Evolutionary conservation across 2,888 invertebrate species (phyloP).

Genomic region (Scaptomyza parva): DNA sequence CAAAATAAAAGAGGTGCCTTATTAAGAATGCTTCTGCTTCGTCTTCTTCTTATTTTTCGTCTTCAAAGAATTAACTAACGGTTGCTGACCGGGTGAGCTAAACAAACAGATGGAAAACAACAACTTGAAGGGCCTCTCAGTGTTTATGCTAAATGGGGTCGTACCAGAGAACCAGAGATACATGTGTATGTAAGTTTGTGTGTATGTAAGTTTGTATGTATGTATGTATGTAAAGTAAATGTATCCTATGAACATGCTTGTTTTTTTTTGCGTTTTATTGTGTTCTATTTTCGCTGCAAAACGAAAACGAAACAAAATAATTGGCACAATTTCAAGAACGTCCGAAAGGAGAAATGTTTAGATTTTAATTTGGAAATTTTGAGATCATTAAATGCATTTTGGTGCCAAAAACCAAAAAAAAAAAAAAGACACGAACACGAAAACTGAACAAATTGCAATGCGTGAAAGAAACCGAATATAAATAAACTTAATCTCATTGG

Average conservation of each 20-base stretch:
- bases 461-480: slow-evolving; percentile 9
- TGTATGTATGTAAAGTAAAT: not conserved
- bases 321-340: slow-evolving; percentile 70
- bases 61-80: slow-evolving; percentile 52
- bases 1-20: slow-evolving; percentile 43
- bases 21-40: slow-evolving; percentile 55
- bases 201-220: not conserved
- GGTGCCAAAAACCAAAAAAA: slow-evolving; percentile 29
- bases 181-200: too few species aligned
- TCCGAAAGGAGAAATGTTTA: slow-evolving; percentile 38
- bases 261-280: slow-evolving; percentile 51
- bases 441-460: slow-evolving; percentile 21
- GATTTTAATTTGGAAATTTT: slow-evolving; percentile 48
- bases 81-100: slow-evolving; percentile 35
- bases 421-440: too few species aligned
- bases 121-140: slow-evolving; percentile 26
- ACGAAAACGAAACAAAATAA: slow-evolving; percentile 61
- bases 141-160: slow-evolving; percentile 47
- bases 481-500: not conserved
- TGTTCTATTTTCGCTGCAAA: slow-evolving; percentile 60
- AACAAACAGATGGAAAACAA: slow-evolving; percentile 43
- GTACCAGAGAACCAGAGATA: slow-evolving; percentile 15
- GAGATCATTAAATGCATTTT: slow-evolving; percentile 42
- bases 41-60: too few species aligned
- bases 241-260: slow-evolving; percentile 10